A percentile compares a stretch with the other conserved stretches of the same genome.
Conservation (phyloP, 2,113 vertebrate species). For the Cyanistes caeruleus region DNA sequence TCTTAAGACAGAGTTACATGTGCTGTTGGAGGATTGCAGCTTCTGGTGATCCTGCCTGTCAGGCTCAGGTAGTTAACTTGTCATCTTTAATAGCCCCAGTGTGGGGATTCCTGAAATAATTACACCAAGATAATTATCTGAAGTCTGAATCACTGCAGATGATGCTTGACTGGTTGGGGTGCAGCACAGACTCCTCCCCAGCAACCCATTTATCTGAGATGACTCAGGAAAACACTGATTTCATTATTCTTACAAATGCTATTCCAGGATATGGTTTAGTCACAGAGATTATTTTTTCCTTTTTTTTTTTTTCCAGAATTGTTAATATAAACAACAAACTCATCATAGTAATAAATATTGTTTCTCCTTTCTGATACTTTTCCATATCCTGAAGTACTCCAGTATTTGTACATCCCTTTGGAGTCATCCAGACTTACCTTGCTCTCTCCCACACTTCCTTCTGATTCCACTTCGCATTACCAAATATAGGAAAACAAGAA, state of each 20-base stretch:
- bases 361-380: neutral
- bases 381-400: neutral
- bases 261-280: slow-evolving; percentile 18
- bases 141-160: slow-evolving; percentile 20
- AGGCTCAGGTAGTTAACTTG: neutral
- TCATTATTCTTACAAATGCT: neutral
- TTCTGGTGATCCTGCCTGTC: neutral
- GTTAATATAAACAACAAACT: neutral
- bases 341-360: neutral
- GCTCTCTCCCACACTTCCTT: neutral
- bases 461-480: neutral
- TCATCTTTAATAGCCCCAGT: neutral
- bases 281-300: neutral
- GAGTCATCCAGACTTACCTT: neutral
- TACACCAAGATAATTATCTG: neutral
- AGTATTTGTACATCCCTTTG: neutral
- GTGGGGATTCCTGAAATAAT: slow-evolving; percentile 48
- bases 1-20: neutral
- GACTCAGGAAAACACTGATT: slow-evolving; percentile 36
- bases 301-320: neutral
- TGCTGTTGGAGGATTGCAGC: neutral
- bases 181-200: neutral
- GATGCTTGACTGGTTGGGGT: neutral
- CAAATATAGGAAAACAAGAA: neutral
- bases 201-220: neutral